phyloP scores from a whole-genome alignment of 2,113 vertebrate genomes.

The Arizona elegans region DNA sequence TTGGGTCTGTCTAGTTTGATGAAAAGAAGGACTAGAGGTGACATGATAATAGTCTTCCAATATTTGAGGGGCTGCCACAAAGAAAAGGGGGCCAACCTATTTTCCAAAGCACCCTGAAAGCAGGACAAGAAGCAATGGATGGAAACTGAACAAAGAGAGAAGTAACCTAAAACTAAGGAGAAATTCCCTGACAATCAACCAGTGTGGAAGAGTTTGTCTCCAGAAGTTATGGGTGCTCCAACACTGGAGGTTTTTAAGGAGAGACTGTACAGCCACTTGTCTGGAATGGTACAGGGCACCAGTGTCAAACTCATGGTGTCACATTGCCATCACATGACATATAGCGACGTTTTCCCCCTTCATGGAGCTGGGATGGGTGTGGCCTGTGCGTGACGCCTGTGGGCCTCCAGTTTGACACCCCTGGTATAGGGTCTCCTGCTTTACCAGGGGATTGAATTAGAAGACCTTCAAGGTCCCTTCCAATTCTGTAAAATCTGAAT shows the following conservation, averaged over 20 bases:
- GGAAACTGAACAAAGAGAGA: neutral
- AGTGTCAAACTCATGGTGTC: no score
- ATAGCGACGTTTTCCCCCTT: no score
- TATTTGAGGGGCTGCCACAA: neutral
- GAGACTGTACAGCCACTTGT: neutral
- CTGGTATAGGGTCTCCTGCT: no score
- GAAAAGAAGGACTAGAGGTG: neutral
- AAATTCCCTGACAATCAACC: neutral
- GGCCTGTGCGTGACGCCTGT: no score
- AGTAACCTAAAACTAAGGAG: neutral
- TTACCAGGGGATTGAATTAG: neutral
- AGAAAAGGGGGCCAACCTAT: neutral
- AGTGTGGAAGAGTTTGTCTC: neutral
- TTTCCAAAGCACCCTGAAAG: neutral
- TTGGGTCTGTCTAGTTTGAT: no score
- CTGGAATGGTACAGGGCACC: neutral
- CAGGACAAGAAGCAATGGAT: neutral
- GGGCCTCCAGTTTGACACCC: no score
- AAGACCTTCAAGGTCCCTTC: neutral
- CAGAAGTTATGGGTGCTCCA: neutral
- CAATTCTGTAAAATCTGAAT: neutral
- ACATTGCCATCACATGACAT: no score
- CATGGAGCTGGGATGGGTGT: no score
- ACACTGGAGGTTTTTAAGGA: neutral
- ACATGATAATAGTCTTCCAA: neutral